Conservation (phyloP, 23 tunicate species). For the Aplidium turbinatum region DNA sequence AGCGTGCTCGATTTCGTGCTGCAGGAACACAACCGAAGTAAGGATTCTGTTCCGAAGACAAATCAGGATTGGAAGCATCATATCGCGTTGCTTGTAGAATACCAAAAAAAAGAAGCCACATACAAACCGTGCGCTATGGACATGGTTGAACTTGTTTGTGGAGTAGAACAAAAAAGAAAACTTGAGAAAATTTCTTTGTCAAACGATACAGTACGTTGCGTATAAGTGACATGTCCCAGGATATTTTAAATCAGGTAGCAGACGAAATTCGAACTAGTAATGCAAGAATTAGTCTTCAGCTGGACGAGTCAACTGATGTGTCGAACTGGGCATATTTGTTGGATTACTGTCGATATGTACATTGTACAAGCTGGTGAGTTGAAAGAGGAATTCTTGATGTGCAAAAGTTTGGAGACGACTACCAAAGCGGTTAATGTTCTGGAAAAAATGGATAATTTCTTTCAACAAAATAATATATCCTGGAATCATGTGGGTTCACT, state of each 20-base stretch:
- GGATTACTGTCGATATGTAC: too few relatives aligned
- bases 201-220: slow-evolving; percentile 35
- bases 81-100: slow-evolving; percentile 35
- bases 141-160: slow-evolving; percentile 16
- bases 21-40: slow-evolving; percentile 22
- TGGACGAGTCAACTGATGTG: too few relatives aligned
- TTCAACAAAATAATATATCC: too few relatives aligned
- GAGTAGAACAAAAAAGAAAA: slow-evolving; percentile 16
- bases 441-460: too few relatives aligned
- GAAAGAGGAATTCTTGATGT: too few relatives aligned
- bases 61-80: slow-evolving; percentile 36
- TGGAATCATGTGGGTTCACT: too few relatives aligned
- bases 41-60: slow-evolving; percentile 34
- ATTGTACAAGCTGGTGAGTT: too few relatives aligned
- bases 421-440: too few relatives aligned
- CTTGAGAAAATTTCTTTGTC: slow-evolving; percentile 26
- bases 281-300: slow-evolving; percentile 32
- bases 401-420: too few relatives aligned
- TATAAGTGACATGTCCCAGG: slow-evolving; percentile 29
- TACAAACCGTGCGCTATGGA: slow-evolving; percentile 24
- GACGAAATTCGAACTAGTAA: slow-evolving; percentile 35
- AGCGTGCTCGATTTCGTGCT: slow-evolving; percentile 26
- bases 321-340: too few relatives aligned
- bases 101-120: slow-evolving; percentile 24
- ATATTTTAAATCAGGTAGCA: slow-evolving; percentile 35